Base-by-base conservation (phyloP, 2,888 invertebrate genomes). In the Ochropleura plecta region DNA sequence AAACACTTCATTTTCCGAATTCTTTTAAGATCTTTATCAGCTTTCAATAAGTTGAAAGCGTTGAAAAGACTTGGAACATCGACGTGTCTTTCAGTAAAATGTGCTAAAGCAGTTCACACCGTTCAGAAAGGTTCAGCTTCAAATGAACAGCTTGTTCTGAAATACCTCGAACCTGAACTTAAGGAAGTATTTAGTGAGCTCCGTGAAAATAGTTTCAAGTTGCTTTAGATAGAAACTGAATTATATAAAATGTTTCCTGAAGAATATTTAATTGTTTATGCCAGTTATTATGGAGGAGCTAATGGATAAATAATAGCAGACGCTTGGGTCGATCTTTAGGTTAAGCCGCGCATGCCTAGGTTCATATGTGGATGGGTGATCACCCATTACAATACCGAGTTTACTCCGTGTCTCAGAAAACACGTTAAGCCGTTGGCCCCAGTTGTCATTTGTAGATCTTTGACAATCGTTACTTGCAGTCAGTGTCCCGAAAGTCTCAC, bases 21-120 rank as follows among this genome's bases (percentile, higher is more conserved):
- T 70, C 49, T 76, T 73, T 57, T 62, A 40, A 78, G 81, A 83
- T 86, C 71, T 83, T 76, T 88, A 86, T 88, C 81, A 83, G 79
- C 83, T 83, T 88, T 86, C 84, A 88, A 74, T 83, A 82, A 82
- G 81, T 86, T 85, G 81, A 85, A 87, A 84, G 83, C 77, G 75
- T 73, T 84, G 81, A 88, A 89, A 83, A 78, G 82, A 76, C 79
- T 86, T 82, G 70, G 83, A 86, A 83, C 82, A 84, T 86, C 81
- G 74, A 78, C 77, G 74, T 78, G 80, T 85, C 81, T 83, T 83
- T 85, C 80, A 82, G 73, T 68, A 78, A 86, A 88, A 86, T 85
- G 84, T 85, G 83, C 82, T 85, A 83, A 86, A 86, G 82, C 84
- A 85, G 86, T 89, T 70, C 65, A 80, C 80, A 30, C 83, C 78